Percentiles rank a stretch among this genome's conserved stretches.
These are phyloP conservation scores for Carposina sasakii DNA, from an alignment of 1,140 invertebrate genomes.

Conservation along the genomic window DNA sequence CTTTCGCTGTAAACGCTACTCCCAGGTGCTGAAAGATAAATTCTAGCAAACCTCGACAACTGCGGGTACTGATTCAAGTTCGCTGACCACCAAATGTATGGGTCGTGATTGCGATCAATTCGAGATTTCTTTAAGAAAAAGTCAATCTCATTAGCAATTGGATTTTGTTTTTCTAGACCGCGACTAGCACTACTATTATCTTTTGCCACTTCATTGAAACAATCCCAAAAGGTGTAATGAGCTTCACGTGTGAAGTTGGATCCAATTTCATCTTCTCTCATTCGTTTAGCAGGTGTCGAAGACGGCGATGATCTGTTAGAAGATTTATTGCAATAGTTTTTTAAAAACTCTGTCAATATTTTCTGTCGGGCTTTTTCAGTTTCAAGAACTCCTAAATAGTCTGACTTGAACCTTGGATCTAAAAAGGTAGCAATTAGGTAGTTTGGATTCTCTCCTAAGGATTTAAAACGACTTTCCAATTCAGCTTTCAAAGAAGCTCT, in stretches of 20 bases:
- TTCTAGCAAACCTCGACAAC: no score
- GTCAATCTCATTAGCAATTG: slow-evolving; percentile 25
- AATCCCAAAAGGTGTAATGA: slow-evolving; percentile 28
- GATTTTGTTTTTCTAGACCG: slow-evolving; percentile 23
- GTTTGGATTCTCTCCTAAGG: no score
- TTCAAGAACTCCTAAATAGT: slow-evolving; percentile 17
- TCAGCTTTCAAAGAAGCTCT: slow-evolving; percentile 11
- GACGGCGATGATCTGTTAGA: slow-evolving; percentile 9
- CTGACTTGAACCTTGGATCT: slow-evolving; percentile 17
- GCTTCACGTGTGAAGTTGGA: slow-evolving; percentile 12
- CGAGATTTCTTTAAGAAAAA: slow-evolving; percentile 21
- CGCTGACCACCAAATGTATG: slow-evolving; percentile 28
- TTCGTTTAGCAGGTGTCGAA: slow-evolving; percentile 11
- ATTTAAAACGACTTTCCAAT: slow-evolving; percentile 14
- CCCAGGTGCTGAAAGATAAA: no score
- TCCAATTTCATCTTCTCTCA: slow-evolving; percentile 10
- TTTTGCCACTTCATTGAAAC: slow-evolving; percentile 28
- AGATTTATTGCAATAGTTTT: no score
- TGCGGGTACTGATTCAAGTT: slow-evolving; percentile 26
- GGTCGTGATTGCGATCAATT: slow-evolving; percentile 23
- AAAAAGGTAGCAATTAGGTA: slow-evolving; percentile 16
- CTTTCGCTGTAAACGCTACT: slow-evolving; percentile 36
- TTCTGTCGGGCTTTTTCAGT: slow-evolving; percentile 20
- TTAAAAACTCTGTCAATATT: slow-evolving; percentile 15
- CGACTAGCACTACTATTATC: slow-evolving; percentile 20